Evolutionary conservation across 2,888 invertebrate species (phyloP).

Genomic region (Nyleta sp.): DNA sequence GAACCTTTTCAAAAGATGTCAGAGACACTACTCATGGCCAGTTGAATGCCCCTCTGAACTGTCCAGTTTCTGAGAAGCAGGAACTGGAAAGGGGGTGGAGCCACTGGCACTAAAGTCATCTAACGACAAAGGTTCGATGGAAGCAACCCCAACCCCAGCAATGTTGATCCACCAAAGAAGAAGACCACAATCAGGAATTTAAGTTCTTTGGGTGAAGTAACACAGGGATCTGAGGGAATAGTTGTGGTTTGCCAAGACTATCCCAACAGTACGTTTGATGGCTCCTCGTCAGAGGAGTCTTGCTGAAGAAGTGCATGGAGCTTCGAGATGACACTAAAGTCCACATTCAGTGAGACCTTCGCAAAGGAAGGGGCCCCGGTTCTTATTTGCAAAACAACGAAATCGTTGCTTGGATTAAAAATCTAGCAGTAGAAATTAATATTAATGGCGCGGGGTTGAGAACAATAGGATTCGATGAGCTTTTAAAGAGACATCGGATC

Average conservation of each 20-base stretch:
- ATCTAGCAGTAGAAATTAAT: neutral
- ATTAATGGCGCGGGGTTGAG: neutral
- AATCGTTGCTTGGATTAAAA: neutral
- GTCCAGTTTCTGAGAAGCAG: too few species aligned
- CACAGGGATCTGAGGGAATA: neutral
- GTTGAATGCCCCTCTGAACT: too few species aligned
- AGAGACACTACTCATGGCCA: too few species aligned
- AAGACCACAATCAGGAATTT: neutral
- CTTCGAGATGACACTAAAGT: neutral
- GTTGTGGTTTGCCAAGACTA: neutral
- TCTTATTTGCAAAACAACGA: neutral
- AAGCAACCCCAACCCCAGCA: neutral
- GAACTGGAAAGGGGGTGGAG: too few species aligned
- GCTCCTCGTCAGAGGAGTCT: neutral
- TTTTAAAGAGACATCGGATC: too few species aligned
- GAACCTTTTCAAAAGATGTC: too few species aligned
- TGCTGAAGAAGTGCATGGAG: neutral
- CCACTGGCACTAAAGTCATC: neutral
- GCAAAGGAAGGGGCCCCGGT: neutral
- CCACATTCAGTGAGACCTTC: neutral
- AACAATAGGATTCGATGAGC: neutral
- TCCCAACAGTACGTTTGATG: neutral
- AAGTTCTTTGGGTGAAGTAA: neutral
- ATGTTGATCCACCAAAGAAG: neutral
- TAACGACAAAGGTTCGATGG: neutral